Evolutionary conservation across 2,888 invertebrate species (phyloP), one percentile per base, ranked within the genome.

Genomic region (Morpho helenor): DNA sequence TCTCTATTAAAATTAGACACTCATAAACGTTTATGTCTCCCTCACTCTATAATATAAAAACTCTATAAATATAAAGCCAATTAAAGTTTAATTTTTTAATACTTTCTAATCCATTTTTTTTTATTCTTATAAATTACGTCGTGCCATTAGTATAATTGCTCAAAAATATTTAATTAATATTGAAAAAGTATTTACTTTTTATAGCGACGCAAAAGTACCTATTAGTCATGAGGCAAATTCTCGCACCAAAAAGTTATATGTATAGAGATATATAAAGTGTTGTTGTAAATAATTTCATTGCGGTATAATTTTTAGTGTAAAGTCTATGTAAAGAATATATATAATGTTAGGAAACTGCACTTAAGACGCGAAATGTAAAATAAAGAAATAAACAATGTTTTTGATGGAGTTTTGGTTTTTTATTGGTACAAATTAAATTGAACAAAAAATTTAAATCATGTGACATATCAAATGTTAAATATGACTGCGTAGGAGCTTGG

Each of bases 331-430:
- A 72, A 71, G 74, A 73, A 69, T 71, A 76, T 58, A 78, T 76
- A 72, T 76, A 77, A 80, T 73, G 68, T 70, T 75, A 72, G 70
- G 66, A 75, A 74, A 79, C 79, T 80, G 80, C 85, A 84, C 72
- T 73, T 61, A 58, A 75, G 71, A 76, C 75, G 82, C 79, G 74
- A 71, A 70, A 70, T 84, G 84, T 86, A 82, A 79, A 84, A 79
- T 86, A 86, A 82, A 83, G 80, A 81, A 86, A 86, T 84, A 85
- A 87, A 87, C 70, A 73, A 80, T 82, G 81, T 83, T 84, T 84
- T 84, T 81, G 74, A 81, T 74, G 73, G 68, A 66, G 61, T 61
- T 63, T 71, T 74, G 64, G 75, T 71, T 63, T 62, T 63, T 57
- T 45, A 39, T 46, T 40, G 2, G 63, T 67, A 49, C 66, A 68